Conservation (phyloP, 2,113 vertebrate species). For the Peromyscus polionotus region DNA sequence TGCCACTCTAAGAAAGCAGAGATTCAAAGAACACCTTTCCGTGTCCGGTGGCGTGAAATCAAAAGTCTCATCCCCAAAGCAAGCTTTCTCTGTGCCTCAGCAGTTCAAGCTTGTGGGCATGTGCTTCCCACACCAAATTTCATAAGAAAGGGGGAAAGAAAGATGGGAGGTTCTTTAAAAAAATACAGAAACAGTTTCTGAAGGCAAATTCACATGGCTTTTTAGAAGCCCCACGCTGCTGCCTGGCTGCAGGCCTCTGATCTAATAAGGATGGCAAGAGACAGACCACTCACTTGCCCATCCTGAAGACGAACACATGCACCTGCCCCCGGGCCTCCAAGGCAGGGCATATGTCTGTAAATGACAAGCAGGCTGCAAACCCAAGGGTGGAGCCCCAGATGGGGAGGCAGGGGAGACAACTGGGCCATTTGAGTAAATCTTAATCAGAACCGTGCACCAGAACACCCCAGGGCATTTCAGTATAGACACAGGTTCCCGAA, state of each 20-base stretch:
- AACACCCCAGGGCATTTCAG: neutral
- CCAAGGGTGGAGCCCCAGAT: neutral
- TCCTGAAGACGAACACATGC: conserved; percentile 17
- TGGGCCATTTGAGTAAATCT: neutral
- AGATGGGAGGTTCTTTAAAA: neutral
- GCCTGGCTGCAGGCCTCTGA: conserved; percentile 31
- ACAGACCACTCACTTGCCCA: conserved; percentile 17
- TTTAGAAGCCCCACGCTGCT: neutral
- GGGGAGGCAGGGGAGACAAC: neutral
- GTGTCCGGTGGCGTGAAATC: neutral
- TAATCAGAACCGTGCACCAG: conserved; percentile 23
- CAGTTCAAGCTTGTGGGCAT: conserved; percentile 25
- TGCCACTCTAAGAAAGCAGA: neutral
- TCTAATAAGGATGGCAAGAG: conserved; percentile 67
- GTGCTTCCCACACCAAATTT: conserved; percentile 37
- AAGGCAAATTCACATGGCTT: conserved; percentile 31
- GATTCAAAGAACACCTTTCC: conserved; percentile 3
- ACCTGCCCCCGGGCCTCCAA: conserved; percentile 23
- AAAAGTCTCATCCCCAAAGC: neutral
- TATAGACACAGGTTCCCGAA: neutral
- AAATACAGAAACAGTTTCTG: neutral
- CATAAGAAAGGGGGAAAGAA: neutral
- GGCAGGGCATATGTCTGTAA: neutral
- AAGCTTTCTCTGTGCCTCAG: conserved; percentile 26
- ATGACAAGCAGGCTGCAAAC: neutral